phyloP scores from a whole-genome alignment of 1,140 invertebrate genomes.

The Colletes gigas region DNA sequence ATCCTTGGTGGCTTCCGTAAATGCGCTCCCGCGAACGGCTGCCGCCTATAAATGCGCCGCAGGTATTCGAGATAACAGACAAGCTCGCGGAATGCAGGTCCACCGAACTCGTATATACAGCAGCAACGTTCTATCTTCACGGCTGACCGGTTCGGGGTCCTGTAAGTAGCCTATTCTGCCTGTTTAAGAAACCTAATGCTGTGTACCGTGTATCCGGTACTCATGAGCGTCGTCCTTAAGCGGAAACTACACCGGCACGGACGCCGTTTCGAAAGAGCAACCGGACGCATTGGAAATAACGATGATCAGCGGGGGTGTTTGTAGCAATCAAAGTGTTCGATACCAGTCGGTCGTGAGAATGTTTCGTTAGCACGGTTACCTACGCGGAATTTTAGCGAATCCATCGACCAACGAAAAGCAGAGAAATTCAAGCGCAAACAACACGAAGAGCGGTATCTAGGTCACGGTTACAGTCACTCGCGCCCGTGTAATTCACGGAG shows the following conservation, averaged over 20 bases:
- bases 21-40: slow-evolving; percentile 5
- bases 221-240: neutral
- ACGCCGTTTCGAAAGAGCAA: neutral
- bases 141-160: slow-evolving; percentile 43
- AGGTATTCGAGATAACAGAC: slow-evolving; percentile 44
- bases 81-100: slow-evolving; percentile 52
- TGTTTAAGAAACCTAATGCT: slow-evolving; percentile 42
- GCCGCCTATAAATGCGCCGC: slow-evolving; percentile 11
- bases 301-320: neutral
- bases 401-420: slow-evolving; percentile 22
- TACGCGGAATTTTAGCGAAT: slow-evolving; percentile 12
- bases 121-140: slow-evolving; percentile 27
- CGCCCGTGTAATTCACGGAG: slow-evolving; percentile 28
- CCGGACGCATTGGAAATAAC: neutral
- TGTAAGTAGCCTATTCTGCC: slow-evolving; percentile 55
- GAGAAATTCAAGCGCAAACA: slow-evolving; percentile 34
- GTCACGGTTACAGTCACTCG: slow-evolving; percentile 48
- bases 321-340: neutral
- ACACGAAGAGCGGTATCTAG: slow-evolving; percentile 47
- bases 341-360: neutral
- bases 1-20: slow-evolving; percentile 38
- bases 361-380: slow-evolving; percentile 3
- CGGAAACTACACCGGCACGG: neutral
- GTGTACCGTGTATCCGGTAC: neutral
- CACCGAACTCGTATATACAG: slow-evolving; percentile 37